Evolutionary conservation across 1,140 invertebrate species (phyloP).

Genomic region (Listronotus oregonensis): DNA sequence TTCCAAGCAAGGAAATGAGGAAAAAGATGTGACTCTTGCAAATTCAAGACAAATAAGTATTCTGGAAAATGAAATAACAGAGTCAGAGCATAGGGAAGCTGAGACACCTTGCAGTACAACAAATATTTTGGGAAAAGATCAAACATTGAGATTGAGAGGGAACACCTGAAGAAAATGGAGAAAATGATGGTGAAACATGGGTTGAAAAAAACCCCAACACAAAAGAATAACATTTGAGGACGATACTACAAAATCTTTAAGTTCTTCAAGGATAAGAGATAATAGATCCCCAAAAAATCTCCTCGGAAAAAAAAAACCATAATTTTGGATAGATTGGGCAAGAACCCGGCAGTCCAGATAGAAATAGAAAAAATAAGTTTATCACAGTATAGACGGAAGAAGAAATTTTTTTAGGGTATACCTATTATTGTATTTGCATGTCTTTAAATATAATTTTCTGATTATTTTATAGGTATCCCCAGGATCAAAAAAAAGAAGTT

Average conservation of each 20-base stretch:
- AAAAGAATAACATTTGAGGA: constrained; percentile 43
- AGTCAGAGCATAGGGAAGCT: neutral
- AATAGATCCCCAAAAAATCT: constrained; percentile 12
- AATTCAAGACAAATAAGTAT: constrained; percentile 16
- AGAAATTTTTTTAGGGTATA: constrained; percentile 15
- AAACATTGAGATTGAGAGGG: constrained; percentile 1
- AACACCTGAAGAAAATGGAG: neutral
- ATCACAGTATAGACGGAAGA: constrained; percentile 38
- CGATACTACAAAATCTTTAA: constrained; percentile 5
- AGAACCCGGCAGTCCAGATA: constrained; percentile 22
- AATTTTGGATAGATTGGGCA: constrained; percentile 45
- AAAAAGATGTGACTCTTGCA: neutral
- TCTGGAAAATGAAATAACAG: constrained; percentile 16
- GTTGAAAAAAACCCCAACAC: constrained; percentile 36
- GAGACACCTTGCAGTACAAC: neutral
- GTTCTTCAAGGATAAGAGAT: neutral
- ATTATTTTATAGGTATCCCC: neutral
- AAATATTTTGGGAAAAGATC: neutral
- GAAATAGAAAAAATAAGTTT: constrained; percentile 31
- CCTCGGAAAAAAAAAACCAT: constrained; percentile 37
- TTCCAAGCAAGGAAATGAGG: neutral
- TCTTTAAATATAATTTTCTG: neutral
- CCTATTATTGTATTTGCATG: too few relatives aligned
- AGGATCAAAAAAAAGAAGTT: constrained; percentile 7
- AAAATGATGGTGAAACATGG: constrained; percentile 2